phyloP scores from a whole-genome alignment of 2,797 vertebrate genomes.

The Eutrigla gurnardus region DNA sequence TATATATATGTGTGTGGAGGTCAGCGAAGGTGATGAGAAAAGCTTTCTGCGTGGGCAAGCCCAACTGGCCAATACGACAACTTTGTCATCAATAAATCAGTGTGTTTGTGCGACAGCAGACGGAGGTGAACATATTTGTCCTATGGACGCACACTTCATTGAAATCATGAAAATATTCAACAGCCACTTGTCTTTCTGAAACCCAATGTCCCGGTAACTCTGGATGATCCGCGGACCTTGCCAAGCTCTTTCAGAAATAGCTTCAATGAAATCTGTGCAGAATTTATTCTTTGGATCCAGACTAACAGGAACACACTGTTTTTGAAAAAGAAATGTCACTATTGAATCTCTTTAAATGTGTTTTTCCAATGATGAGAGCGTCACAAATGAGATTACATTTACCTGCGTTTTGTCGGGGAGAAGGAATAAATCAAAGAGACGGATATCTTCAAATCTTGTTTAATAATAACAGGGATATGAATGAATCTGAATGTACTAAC shows the following conservation, averaged over 20 bases:
- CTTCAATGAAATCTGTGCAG: constrained; percentile 2
- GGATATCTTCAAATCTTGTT: background rate
- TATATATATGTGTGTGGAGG: constrained; percentile 42
- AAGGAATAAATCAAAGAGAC: background rate
- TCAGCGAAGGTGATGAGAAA: constrained; percentile 62
- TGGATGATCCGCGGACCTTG: constrained; percentile 46
- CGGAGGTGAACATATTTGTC: background rate
- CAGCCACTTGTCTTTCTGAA: constrained; percentile 34
- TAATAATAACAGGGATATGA: background rate
- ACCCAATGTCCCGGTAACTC: constrained; percentile 20
- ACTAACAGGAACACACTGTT: background rate
- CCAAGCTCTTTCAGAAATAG: constrained; percentile 27
- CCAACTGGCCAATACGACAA: background rate
- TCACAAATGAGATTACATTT: background rate
- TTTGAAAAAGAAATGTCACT: background rate
- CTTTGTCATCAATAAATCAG: background rate
- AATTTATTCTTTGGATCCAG: background rate
- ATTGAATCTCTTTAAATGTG: background rate
- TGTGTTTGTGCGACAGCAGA: constrained; percentile 8
- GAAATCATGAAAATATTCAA: constrained; percentile 21
- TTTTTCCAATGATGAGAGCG: background rate
- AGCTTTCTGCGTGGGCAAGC: constrained; percentile 59
- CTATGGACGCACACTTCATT: background rate
- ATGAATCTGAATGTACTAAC: background rate
- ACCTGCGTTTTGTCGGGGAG: background rate